Evolutionary conservation across 1,140 invertebrate genomes (phyloP), one percentile per base, ranked within the genome.

Genomic region (Scaptomyza pallida): DNA sequence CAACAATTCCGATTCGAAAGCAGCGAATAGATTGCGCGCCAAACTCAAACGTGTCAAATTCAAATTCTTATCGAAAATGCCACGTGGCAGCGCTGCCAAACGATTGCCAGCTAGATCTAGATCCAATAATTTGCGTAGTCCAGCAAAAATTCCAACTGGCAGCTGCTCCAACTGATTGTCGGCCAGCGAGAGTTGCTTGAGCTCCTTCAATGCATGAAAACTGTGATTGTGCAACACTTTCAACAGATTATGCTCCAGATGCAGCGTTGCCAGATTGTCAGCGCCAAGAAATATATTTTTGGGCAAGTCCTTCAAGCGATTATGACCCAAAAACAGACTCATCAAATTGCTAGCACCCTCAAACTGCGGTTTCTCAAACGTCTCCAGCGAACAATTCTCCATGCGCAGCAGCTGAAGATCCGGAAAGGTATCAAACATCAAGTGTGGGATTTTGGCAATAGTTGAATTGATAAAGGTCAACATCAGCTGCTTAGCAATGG

Each of bases 311-410:
- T 63, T 77, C 1, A 91, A 16, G 4, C 64, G 78, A 77, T 91
- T 91, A 37, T 89, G 63, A 0, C 79, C 89, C 72, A 91, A 10
- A 15, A 76, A 90, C 5, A 91, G 52, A 17, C 75, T 74, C 89
- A 89, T 90, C 77, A 91, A 44, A 55, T 91, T 91, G 69, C 89
- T 90, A 48, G 89, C 89, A 1, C 89, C 89, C 56, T 91, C 89
- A 23, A 91, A 91, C 41, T 91, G 89, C 6, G 89, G 89, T 30
- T 81, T 83, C 64, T 91, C 89, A 33, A 91, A 91, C 0, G 80
- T 57, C 43, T 91, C 89, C 70, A 91, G 23, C 19, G 82, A 81
- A 8, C 89, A 91, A 59, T 90, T 91, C 44, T 91, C 89, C 85
- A 91, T 89, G 54, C 82, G 89, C 45, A 91, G 65, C 50, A 89